Conservation (phyloP, 2,888 invertebrate species). For the Tenthredo livida region DNA sequence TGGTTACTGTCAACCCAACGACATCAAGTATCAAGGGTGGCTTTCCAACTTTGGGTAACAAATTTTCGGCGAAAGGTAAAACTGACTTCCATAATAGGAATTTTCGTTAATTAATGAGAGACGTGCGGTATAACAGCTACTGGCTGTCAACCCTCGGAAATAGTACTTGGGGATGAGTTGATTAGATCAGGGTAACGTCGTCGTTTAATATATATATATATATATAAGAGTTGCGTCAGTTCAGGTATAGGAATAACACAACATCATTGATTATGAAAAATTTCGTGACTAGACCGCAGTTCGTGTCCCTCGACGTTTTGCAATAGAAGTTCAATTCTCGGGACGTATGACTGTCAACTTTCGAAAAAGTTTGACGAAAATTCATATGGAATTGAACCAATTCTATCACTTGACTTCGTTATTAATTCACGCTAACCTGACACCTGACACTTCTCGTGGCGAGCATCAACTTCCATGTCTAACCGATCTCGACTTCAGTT, state of each 20-base stretch:
- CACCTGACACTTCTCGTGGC: constrained; percentile 9
- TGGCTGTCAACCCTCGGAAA: constrained; percentile 12
- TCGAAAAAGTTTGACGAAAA: constrained; percentile 6
- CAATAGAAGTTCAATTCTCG: background rate
- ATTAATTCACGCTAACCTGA: constrained; percentile 26
- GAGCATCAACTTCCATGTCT: background rate
- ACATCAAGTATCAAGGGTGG: background rate
- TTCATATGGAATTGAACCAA: background rate
- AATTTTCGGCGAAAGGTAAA: constrained; percentile 18
- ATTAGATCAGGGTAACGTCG: constrained; percentile 34
- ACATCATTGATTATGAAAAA: background rate
- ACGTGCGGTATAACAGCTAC: constrained; percentile 14
- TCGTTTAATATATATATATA: background rate
- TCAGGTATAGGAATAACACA: background rate
- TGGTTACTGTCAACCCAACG: background rate
- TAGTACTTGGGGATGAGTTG: background rate
- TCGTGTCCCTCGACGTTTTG: background rate
- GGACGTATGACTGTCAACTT: background rate
- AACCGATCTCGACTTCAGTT: constrained; percentile 13
- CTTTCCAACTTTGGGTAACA: constrained; percentile 10
- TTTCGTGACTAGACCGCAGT: background rate
- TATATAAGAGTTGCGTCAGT: background rate
- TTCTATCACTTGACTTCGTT: constrained; percentile 11
- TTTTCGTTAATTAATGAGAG: constrained; percentile 36
- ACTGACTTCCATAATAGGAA: constrained; percentile 23